Conservation (phyloP, 2,113 vertebrate genomes). For the Phoxinus phoxinus region DNA sequence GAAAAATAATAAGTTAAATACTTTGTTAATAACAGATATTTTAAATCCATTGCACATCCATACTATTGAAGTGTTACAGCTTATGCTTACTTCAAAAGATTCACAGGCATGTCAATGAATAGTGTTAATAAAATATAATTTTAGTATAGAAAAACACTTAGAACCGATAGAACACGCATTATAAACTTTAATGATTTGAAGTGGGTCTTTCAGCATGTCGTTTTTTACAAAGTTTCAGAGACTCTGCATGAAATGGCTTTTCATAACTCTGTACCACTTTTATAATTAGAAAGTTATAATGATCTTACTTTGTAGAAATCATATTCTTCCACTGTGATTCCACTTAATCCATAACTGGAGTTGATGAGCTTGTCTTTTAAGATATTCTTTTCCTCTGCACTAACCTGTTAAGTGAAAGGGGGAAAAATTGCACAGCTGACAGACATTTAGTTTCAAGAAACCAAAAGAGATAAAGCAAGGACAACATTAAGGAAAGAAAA, state of each 20-base stretch:
- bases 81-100: neutral
- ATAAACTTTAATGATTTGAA: neutral
- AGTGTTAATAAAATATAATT: neutral
- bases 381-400: conserved; percentile 74
- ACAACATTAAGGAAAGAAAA: neutral
- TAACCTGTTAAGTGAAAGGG: conserved; percentile 74
- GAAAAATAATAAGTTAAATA: neutral
- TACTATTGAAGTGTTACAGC: neutral
- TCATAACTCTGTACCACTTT: neutral
- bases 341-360: conserved; percentile 77
- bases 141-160: neutral
- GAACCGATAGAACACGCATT: neutral
- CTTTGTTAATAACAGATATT: neutral
- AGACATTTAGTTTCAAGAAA: conserved; percentile 2
- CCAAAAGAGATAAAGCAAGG: neutral
- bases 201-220: neutral
- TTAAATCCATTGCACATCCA: neutral
- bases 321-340: conserved; percentile 65
- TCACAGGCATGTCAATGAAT: neutral
- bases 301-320: conserved; percentile 88
- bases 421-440: neutral
- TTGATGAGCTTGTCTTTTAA: conserved; percentile 74
- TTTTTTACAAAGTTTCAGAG: neutral
- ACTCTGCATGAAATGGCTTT: neutral
- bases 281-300: neutral